Evolutionary conservation across 2,113 vertebrate species (phyloP).

Genomic region (Nothoprocta pentlandii): DNA sequence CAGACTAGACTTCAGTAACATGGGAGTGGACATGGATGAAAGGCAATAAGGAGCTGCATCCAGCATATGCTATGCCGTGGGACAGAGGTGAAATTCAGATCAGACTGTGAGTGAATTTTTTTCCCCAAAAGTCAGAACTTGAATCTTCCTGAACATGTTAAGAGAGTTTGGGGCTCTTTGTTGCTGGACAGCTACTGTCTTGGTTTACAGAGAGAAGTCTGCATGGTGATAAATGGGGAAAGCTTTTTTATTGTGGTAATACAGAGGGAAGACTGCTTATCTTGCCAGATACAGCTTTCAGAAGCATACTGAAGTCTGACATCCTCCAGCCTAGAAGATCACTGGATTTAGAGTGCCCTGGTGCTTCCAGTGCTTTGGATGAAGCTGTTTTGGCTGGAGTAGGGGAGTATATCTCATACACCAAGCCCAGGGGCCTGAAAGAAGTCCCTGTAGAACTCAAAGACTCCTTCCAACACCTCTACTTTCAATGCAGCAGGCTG

Average conservation of each 20-base stretch:
- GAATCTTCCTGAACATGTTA: background rate
- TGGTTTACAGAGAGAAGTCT: background rate
- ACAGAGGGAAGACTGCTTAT: background rate
- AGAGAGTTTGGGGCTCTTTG: background rate
- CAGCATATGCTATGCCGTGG: background rate
- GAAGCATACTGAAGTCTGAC: fast-evolving
- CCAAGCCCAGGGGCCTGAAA: fast-evolving
- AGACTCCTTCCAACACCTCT: background rate
- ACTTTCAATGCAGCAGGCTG: background rate
- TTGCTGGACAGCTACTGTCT: background rate
- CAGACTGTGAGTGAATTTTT: background rate
- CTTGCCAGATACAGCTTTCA: background rate
- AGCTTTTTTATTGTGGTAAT: background rate
- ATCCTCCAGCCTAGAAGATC: background rate
- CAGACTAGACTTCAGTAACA: background rate
- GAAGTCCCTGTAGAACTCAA: background rate
- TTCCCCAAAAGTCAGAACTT: background rate
- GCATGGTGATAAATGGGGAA: fast-evolving
- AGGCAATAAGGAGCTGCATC: background rate
- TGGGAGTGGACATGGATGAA: fast-evolving
- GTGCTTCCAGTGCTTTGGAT: background rate
- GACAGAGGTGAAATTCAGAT: background rate
- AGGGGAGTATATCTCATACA: background rate
- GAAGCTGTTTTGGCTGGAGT: background rate
- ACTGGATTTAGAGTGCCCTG: background rate